Evolutionary conservation across 2,888 invertebrate species (phyloP).

Genomic region (Perdita meconis): DNA sequence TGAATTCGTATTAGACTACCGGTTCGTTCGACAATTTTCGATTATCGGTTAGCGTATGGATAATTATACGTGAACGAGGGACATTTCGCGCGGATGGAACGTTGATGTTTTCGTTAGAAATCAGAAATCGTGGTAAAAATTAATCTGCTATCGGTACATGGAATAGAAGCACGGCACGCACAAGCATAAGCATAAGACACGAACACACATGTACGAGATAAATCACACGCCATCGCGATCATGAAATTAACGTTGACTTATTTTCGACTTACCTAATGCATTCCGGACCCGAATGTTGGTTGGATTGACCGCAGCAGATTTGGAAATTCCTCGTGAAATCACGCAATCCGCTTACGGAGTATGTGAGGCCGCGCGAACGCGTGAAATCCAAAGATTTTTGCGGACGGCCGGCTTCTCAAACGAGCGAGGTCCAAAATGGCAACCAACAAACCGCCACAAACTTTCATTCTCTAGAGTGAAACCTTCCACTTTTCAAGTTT

Average conservation of each 20-base stretch:
- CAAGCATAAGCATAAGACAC: slow-evolving; percentile 71
- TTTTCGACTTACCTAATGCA: slow-evolving; percentile 88
- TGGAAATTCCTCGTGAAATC: slow-evolving; percentile 69
- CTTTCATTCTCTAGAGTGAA: slow-evolving; percentile 59
- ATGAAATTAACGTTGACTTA: slow-evolving; percentile 71
- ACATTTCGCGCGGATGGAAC: not conserved
- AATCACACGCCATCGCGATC: slow-evolving; percentile 77
- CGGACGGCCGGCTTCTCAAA: slow-evolving; percentile 89
- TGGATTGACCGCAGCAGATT: slow-evolving; percentile 70
- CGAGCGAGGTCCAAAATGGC: slow-evolving; percentile 92
- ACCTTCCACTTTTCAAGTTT: slow-evolving; percentile 34
- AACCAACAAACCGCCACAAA: slow-evolving; percentile 89
- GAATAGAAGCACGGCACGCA: slow-evolving; percentile 52
- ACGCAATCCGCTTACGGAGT: slow-evolving; percentile 70
- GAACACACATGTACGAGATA: slow-evolving; percentile 76
- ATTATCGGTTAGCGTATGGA: slow-evolving; percentile 4
- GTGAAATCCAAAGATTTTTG: slow-evolving; percentile 80
- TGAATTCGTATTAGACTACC: slow-evolving; percentile 25
- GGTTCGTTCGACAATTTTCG: slow-evolving; percentile 20
- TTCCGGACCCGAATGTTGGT: slow-evolving; percentile 88
- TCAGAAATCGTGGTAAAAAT: slow-evolving; percentile 17
- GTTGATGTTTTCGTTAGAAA: not conserved
- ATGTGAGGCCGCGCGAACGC: slow-evolving; percentile 78
- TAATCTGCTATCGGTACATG: slow-evolving; percentile 50
- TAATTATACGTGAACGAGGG: not conserved